Conservation (phyloP, 2,888 invertebrate species). For the Amaurobius ferox region DNA sequence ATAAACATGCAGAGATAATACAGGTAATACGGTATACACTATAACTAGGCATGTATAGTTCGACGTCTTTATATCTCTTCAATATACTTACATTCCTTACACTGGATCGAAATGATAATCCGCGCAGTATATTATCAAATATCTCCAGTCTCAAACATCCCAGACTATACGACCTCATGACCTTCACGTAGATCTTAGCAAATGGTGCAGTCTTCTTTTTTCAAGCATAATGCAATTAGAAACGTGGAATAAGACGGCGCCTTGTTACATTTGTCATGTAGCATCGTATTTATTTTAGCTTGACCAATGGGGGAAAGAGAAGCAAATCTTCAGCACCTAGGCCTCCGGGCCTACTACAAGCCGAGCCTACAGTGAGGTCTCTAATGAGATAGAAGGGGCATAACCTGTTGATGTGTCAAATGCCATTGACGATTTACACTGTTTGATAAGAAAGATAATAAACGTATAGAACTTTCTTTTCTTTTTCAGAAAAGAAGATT, state of each 20-base stretch:
- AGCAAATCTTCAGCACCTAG: conserved; percentile 28
- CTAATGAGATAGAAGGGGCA: conserved; percentile 40
- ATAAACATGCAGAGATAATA: too few species aligned
- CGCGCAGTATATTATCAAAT: not conserved
- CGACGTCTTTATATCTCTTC: too few species aligned
- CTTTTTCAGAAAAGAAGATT: not conserved
- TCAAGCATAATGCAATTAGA: conserved; percentile 6
- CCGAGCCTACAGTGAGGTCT: conserved; percentile 25
- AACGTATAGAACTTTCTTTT: not conserved
- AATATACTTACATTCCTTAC: too few species aligned
- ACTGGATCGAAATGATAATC: not conserved
- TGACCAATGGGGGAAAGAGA: not conserved
- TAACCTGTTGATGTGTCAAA: conserved; percentile 45
- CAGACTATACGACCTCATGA: not conserved
- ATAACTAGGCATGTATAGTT: too few species aligned
- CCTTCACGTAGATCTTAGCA: not conserved
- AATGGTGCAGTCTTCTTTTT: not conserved
- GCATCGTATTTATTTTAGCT: conserved; percentile 39
- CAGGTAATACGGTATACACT: too few species aligned
- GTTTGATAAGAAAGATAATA: conserved; percentile 30
- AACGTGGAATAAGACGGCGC: not conserved
- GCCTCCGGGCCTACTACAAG: conserved; percentile 21
- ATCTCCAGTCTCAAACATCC: not conserved
- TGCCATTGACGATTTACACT: conserved; percentile 37
- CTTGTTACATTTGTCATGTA: conserved; percentile 18